These are phyloP conservation scores for Lithophane leautieri DNA, from an alignment of 2,888 invertebrate species.

Conservation along the genomic window DNA sequence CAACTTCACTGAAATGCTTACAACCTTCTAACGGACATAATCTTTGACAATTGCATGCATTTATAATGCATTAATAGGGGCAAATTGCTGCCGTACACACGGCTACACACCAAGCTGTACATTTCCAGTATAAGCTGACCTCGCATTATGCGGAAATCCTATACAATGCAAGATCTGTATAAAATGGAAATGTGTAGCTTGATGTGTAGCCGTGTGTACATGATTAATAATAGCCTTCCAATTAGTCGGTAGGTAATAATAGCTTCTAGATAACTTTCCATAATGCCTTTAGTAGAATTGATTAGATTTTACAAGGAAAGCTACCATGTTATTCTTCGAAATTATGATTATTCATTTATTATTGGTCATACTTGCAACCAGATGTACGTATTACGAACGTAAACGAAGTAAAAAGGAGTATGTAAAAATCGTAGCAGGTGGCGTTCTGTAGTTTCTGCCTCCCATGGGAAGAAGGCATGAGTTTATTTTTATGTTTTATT, in stretches of 20 bases:
- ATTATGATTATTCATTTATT: slow-evolving; percentile 5
- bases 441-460: too few relatives aligned
- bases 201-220: too few relatives aligned
- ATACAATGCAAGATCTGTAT: too few relatives aligned
- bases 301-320: not conserved
- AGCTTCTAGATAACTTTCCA: slow-evolving; percentile 18
- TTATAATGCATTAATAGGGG: slow-evolving; percentile 51
- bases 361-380: not conserved
- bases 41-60: slow-evolving; percentile 27
- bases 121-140: too few relatives aligned
- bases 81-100: slow-evolving; percentile 50
- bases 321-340: not conserved
- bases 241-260: slow-evolving; percentile 45
- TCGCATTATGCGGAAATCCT: too few relatives aligned
- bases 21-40: slow-evolving; percentile 11
- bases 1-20: not conserved
- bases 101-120: too few relatives aligned
- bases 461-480: too few relatives aligned
- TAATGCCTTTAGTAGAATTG: not conserved
- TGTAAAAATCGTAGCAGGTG: too few relatives aligned
- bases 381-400: too few relatives aligned
- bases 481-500: not conserved
- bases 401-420: too few relatives aligned
- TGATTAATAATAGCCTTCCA: slow-evolving; percentile 50
- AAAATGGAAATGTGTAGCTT: too few relatives aligned